phyloP scores from a whole-genome alignment of 2,797 vertebrate genomes.

The Vespertilio murinus region DNA sequence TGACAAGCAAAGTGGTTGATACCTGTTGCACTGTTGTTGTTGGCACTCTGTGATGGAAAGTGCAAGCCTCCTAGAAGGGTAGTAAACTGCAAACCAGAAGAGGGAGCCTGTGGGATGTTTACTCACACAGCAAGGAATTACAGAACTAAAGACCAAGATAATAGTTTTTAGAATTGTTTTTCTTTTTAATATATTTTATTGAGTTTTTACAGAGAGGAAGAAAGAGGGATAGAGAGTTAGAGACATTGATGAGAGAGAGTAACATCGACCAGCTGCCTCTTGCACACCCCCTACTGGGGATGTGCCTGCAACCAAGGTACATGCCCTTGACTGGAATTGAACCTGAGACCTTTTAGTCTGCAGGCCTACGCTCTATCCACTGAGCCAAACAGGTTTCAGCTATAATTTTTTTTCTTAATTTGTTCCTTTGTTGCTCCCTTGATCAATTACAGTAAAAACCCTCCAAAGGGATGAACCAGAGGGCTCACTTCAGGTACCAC shows the following conservation, averaged over 20 bases:
- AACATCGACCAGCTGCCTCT: no score
- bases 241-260: no score
- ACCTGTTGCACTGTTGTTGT: not conserved
- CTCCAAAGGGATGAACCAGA: not conserved
- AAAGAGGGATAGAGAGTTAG: no score
- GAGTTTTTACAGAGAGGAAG: no score
- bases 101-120: not conserved
- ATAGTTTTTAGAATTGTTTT: not conserved
- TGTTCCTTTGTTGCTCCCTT: not conserved
- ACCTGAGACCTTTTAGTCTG: no score
- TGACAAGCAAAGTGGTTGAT: not conserved
- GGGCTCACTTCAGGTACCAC: accelerated
- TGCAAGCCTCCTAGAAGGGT: not conserved
- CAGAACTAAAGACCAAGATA: not conserved
- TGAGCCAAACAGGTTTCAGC: no score
- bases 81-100: not conserved
- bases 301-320: no score
- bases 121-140: not conserved
- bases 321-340: no score
- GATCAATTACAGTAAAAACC: not conserved
- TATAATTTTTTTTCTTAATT: not conserved
- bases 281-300: no score
- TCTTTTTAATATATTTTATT: not conserved
- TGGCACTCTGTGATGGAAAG: not conserved
- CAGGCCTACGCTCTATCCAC: no score